Conservation (phyloP, 2,113 vertebrate species). For the Stegostoma tigrinum region DNA sequence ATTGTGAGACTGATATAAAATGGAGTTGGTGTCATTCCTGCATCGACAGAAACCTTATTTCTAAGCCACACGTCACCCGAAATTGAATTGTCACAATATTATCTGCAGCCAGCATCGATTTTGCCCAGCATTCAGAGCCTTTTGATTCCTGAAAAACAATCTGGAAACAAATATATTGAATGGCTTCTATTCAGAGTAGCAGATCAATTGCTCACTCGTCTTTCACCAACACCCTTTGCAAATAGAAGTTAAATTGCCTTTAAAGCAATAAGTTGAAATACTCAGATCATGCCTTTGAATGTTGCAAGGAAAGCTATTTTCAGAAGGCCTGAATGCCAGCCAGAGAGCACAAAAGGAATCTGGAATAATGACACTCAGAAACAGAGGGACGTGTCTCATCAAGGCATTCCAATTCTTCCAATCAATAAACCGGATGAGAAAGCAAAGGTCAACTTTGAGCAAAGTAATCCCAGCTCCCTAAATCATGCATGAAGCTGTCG, state of each 20-base stretch:
- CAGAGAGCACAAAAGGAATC: not conserved
- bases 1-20: not conserved
- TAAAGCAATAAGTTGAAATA: not conserved
- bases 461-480: conserved; percentile 6
- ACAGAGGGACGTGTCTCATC: too few species aligned
- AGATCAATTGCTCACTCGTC: not conserved
- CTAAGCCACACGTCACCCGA: not conserved
- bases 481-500: not conserved
- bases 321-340: not conserved
- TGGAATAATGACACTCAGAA: not conserved
- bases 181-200: conserved; percentile 8
- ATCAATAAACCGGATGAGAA: conserved; percentile 2
- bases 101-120: not conserved
- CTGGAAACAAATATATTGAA: not conserved
- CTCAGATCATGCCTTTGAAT: not conserved
- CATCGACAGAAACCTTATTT: not conserved
- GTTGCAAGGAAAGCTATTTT: not conserved
- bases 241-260: not conserved
- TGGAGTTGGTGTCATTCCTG: not conserved
- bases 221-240: not conserved
- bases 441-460: not conserved
- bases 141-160: not conserved
- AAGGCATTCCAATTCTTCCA: not conserved
- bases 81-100: conserved; percentile 26
- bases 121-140: not conserved